Evolutionary conservation across 2,888 invertebrate genomes (phyloP).

Genomic region (Diogma glabrata): DNA sequence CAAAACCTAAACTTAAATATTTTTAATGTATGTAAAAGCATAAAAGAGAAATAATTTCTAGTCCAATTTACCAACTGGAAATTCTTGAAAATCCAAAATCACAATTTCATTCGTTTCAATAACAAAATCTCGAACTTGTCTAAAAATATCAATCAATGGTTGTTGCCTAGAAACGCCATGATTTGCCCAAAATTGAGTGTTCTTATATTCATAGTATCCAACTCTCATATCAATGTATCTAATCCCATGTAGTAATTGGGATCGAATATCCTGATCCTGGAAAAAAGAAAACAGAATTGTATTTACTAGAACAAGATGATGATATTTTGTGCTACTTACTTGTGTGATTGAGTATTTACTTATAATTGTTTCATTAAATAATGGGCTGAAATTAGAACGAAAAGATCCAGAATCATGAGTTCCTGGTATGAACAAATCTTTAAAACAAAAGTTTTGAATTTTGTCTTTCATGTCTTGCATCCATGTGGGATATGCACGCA

Average conservation of each 20-base stretch:
- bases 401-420: slow-evolving; percentile 58
- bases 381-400: slow-evolving; percentile 31
- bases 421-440: slow-evolving; percentile 53
- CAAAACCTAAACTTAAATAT: slow-evolving; percentile 39
- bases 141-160: slow-evolving; percentile 38
- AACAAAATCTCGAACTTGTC: slow-evolving; percentile 43
- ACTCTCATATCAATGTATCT: slow-evolving; percentile 49
- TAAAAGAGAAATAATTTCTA: neutral
- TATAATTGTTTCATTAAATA: slow-evolving; percentile 32
- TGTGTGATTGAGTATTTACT: slow-evolving; percentile 41
- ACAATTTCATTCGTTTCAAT: slow-evolving; percentile 45
- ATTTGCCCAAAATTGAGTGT: slow-evolving; percentile 41
- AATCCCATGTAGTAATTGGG: slow-evolving; percentile 47
- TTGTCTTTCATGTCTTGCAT: slow-evolving; percentile 40
- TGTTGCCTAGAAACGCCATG: slow-evolving; percentile 42
- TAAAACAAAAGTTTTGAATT: slow-evolving; percentile 38
- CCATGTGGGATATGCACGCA: slow-evolving; percentile 44
- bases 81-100: slow-evolving; percentile 47
- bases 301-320: no score
- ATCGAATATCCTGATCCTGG: slow-evolving; percentile 45
- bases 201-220: slow-evolving; percentile 37
- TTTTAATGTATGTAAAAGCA: slow-evolving; percentile 1
- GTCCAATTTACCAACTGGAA: slow-evolving; percentile 43
- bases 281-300: slow-evolving; percentile 10
- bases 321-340: no score